A percentile compares a stretch with the other conserved stretches of the same genome.
phyloP scores from a whole-genome alignment of 2,888 invertebrate species.

The Parascotia fuliginaria region DNA sequence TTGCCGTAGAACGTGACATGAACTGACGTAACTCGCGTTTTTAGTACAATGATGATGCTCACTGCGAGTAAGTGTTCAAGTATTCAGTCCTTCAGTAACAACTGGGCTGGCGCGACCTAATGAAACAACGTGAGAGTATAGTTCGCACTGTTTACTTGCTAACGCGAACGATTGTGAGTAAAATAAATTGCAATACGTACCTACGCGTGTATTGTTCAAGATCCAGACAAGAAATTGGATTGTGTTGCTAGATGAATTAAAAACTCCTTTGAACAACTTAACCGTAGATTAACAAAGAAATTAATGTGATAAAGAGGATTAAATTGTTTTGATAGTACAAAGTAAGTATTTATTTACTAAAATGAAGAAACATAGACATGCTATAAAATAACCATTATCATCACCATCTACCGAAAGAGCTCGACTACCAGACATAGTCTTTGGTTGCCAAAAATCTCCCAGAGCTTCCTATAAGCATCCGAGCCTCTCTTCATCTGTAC shows the following conservation, averaged over 20 bases:
- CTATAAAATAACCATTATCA: too few relatives aligned
- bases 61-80: slow-evolving; percentile 43
- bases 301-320: too few relatives aligned
- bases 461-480: too few relatives aligned
- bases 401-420: too few relatives aligned
- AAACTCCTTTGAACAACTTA: too few relatives aligned
- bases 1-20: slow-evolving; percentile 28
- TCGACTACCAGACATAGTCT: too few relatives aligned
- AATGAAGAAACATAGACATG: too few relatives aligned
- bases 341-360: too few relatives aligned
- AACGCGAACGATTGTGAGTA: slow-evolving; percentile 25
- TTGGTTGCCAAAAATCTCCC: too few relatives aligned
- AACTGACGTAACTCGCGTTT: slow-evolving; percentile 54
- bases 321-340: background rate
- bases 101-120: slow-evolving; percentile 28
- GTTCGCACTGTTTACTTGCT: slow-evolving; percentile 34
- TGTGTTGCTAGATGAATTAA: slow-evolving; percentile 34
- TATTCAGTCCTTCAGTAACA: slow-evolving; percentile 48
- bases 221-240: slow-evolving; percentile 34
- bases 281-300: too few relatives aligned
- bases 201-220: slow-evolving; percentile 29
- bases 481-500: too few relatives aligned
- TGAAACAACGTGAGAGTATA: slow-evolving; percentile 29
- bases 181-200: slow-evolving; percentile 31
- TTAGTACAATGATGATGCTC: slow-evolving; percentile 55